Conservation (phyloP, 2,888 invertebrate species). For the Catocala nupta region DNA sequence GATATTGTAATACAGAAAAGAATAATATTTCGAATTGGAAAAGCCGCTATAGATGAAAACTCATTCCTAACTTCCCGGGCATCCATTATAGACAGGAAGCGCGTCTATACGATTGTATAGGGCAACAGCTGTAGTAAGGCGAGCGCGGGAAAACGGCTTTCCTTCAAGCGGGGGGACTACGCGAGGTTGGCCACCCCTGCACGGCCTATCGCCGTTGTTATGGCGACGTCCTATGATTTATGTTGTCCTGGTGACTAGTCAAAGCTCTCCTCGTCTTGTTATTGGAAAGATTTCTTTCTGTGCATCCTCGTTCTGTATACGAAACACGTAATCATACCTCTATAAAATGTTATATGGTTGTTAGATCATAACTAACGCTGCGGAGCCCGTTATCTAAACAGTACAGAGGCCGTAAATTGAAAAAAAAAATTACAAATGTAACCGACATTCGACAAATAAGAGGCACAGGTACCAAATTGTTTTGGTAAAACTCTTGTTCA, state of each 20-base stretch:
- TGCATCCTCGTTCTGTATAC: conserved; percentile 25
- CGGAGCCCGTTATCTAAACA: conserved; percentile 44
- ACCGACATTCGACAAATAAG: conserved; percentile 37
- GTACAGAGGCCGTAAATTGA: conserved; percentile 36
- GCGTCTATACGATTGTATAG: conserved; percentile 64
- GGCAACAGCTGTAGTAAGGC: conserved; percentile 71
- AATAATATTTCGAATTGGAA: conserved; percentile 44
- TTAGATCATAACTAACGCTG: conserved; percentile 45
- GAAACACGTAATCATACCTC: conserved; percentile 34
- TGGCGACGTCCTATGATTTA: conserved; percentile 76
- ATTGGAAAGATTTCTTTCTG: conserved; percentile 42
- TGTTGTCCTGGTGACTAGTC: conserved; percentile 70
- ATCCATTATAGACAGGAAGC: conserved; percentile 67
- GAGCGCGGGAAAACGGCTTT: conserved; percentile 72
- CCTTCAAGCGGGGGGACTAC: conserved; percentile 55
- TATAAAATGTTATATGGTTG: conserved; percentile 41
- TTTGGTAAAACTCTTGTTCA: conserved; percentile 21
- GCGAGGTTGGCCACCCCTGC: conserved; percentile 64
- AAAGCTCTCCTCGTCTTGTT: conserved; percentile 34
- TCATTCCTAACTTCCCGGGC: conserved; percentile 61
- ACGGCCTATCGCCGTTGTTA: conserved; percentile 67
- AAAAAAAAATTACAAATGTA: conserved; percentile 45
- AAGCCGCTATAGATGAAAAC: conserved; percentile 64
- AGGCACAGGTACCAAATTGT: conserved; percentile 26
- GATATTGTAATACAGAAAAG: conserved; percentile 24